phyloP scores from a whole-genome alignment of 2,797 vertebrate genomes.

The Chelonia mydas region DNA sequence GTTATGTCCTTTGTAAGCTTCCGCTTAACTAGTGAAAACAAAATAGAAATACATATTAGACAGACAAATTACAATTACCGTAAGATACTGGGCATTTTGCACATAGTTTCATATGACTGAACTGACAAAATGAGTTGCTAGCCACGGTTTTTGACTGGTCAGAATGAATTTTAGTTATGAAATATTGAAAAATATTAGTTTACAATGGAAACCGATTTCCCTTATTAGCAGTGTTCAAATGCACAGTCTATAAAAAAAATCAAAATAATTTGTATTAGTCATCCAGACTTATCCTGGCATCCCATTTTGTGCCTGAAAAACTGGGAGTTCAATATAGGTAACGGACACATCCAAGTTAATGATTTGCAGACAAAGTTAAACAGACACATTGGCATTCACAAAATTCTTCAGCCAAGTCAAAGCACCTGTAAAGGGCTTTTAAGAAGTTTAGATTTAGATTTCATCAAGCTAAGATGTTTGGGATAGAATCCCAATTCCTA shows the following conservation, averaged over 20 bases:
- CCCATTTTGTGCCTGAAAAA: neutral
- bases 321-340: neutral
- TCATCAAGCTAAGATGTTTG: neutral
- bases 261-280: neutral
- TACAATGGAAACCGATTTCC: neutral
- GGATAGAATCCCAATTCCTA: neutral
- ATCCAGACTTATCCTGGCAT: neutral
- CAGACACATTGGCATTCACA: neutral
- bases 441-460: neutral
- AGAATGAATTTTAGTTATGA: neutral
- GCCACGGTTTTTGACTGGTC: neutral
- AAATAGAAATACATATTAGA: neutral
- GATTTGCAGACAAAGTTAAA: neutral
- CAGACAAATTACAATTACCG: neutral
- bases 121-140: neutral
- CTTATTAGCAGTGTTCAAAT: neutral
- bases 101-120: neutral
- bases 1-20: conserved; percentile 13
- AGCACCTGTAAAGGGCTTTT: neutral
- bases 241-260: neutral
- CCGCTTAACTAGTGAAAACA: conserved; percentile 41
- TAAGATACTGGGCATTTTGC: neutral
- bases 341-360: neutral
- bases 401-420: neutral
- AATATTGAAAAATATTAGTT: rapidly evolving